These are phyloP conservation scores for Zaprionus lachaisei DNA, from an alignment of 1,140 invertebrate species.

Conservation along the genomic window DNA sequence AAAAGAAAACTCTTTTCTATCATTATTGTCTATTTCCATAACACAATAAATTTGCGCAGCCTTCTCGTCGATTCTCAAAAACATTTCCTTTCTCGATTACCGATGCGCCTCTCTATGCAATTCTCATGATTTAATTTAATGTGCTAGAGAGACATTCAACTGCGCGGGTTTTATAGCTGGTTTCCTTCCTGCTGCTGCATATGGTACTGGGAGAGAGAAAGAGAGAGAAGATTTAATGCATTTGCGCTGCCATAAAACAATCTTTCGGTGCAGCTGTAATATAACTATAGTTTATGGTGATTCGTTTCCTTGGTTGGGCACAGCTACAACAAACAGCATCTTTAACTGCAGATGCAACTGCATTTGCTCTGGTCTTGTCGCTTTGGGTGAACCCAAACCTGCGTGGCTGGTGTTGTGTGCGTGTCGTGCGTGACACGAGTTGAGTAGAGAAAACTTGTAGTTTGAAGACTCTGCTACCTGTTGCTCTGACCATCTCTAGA, in stretches of 20 bases:
- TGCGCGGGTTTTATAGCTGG: slow-evolving; percentile 1
- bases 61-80: background rate
- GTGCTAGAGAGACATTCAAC: background rate
- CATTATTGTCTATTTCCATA: background rate
- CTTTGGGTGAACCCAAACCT: background rate
- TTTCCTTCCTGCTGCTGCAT: slow-evolving; percentile 12
- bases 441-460: background rate
- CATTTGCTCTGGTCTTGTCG: slow-evolving; percentile 23
- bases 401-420: background rate
- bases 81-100: background rate
- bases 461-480: background rate
- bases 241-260: slow-evolving; percentile 16
- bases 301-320: slow-evolving; percentile 23
- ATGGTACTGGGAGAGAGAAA: background rate
- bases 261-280: slow-evolving; percentile 18
- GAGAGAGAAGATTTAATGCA: slow-evolving; percentile 14
- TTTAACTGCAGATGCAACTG: background rate
- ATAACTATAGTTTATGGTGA: slow-evolving; percentile 44
- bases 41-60: too few relatives aligned
- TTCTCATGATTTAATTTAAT: slow-evolving; percentile 29
- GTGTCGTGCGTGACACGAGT: slow-evolving; percentile 4
- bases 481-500: background rate
- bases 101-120: slow-evolving; percentile 24
- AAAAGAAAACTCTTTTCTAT: background rate
- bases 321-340: background rate